These are phyloP conservation scores for Sterrhoptilus dennistouni DNA, from an alignment of 2,113 vertebrate species.

Conservation along the genomic window DNA sequence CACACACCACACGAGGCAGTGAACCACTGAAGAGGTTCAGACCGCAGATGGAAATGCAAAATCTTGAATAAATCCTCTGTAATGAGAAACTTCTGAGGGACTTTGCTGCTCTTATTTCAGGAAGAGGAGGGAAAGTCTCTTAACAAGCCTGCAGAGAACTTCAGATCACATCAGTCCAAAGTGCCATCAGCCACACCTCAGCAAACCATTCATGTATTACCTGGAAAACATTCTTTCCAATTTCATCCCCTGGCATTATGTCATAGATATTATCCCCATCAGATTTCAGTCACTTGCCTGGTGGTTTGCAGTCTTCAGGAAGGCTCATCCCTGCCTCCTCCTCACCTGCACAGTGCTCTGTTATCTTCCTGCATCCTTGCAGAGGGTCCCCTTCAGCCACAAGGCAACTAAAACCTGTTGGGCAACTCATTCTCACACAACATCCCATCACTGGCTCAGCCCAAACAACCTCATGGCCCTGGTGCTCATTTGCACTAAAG, in stretches of 20 bases:
- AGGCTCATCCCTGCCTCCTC: background rate
- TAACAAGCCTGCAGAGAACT: background rate
- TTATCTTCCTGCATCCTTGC: background rate
- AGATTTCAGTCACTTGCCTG: background rate
- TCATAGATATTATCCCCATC: background rate
- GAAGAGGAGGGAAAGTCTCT: background rate
- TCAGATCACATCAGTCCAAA: background rate
- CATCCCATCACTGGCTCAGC: background rate
- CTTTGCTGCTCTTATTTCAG: background rate
- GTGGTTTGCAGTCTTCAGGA: background rate
- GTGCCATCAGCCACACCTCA: background rate
- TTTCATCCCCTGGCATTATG: background rate
- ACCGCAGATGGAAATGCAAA: background rate
- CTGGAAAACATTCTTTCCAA: background rate
- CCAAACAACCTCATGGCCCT: background rate
- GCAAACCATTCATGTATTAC: background rate
- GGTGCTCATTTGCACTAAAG: background rate
- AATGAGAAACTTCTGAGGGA: background rate
- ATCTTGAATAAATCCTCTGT: background rate
- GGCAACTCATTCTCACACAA: accelerated
- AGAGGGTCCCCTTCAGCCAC: background rate
- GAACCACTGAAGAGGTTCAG: background rate
- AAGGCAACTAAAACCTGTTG: background rate
- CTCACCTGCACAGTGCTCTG: accelerated
- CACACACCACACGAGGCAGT: background rate